Base-by-base conservation (phyloP, 2,113 vertebrate species). In the Vimba vimba region DNA sequence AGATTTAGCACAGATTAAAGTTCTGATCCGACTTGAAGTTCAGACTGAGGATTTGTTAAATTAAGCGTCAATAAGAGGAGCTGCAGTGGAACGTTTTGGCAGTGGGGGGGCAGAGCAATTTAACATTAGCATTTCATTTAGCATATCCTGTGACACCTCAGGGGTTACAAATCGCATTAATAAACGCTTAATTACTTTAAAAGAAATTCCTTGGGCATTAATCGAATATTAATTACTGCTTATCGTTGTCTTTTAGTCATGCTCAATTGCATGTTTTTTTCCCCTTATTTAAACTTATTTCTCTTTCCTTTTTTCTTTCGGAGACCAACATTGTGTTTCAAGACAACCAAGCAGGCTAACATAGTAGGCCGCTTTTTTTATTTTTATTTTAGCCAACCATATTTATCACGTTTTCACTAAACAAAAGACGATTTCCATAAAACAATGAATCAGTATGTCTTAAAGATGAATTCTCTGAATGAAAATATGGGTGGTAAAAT, bases 171-270 rank as follows among this genome's bases (percentile, higher is more conserved):
- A 94, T 94, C 89, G 87, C 92, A 93, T 94, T 94, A 93, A 94
- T 94, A 94, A 93, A 94, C 62, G 91, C 93, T 92, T 94, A 94
- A 95, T 95, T 94, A 92, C 91, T 94, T 92, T 93, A 92, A 95
- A 90, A 94, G 92, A 93, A 92, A 94, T 92, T 94, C 92, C 93
- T 94, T 91, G 86, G 94, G 92, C 93, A 93, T 94, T 94, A 94
- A 94, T 95, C 73, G 92, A 94, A 94, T 95, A 95, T 95, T 94
- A 94, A 94, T 94, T 91, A 92, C 90, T 92, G 92, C 93, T 93
- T 93, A 94, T 94, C 90, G 90, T 92, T 93, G 93, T 94, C 93
- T 94, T 93, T 94, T 94, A 94, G 92, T 93, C 92, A 91, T 90
- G 91, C 92, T 93, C 94, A 94, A 95, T 94, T 93, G 91, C 93